Conservation (phyloP, 1,140 invertebrate genomes). For the Sinella curviseta region DNA sequence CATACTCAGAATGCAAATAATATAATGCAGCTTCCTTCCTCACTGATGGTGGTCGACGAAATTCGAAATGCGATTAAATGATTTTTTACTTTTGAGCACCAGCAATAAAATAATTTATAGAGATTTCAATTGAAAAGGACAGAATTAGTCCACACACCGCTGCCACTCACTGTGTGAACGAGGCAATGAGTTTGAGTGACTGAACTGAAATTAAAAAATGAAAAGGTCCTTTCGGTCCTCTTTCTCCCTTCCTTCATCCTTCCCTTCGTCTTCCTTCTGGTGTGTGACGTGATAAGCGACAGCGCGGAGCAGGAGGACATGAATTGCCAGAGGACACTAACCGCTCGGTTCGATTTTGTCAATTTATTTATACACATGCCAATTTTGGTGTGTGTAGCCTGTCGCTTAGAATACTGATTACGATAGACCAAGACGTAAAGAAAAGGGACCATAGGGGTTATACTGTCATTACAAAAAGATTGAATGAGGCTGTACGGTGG, state of each 20-base stretch:
- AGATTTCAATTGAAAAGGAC: neutral
- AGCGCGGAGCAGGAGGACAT: neutral
- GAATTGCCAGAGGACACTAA: constrained; percentile 8
- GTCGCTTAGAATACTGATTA: neutral
- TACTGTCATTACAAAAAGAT: neutral
- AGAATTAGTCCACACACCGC: neutral
- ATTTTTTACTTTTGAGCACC: neutral
- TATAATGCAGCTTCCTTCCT: neutral
- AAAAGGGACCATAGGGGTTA: neutral
- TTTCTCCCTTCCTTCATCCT: neutral
- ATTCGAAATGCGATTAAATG: neutral
- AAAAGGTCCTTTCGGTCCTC: neutral
- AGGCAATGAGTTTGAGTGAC: neutral
- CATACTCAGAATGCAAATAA: neutral
- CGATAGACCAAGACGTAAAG: neutral
- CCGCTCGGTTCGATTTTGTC: neutral
- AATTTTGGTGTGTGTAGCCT: neutral
- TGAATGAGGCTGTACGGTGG: neutral
- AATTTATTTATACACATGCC: constrained; percentile 10
- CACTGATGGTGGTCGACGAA: neutral
- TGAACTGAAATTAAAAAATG: neutral
- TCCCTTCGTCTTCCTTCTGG: neutral
- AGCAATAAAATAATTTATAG: neutral
- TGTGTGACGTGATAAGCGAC: neutral
- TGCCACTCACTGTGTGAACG: neutral